Evolutionary conservation across 2,113 vertebrate species (phyloP).

Genomic region (Dasyornis broadbenti): DNA sequence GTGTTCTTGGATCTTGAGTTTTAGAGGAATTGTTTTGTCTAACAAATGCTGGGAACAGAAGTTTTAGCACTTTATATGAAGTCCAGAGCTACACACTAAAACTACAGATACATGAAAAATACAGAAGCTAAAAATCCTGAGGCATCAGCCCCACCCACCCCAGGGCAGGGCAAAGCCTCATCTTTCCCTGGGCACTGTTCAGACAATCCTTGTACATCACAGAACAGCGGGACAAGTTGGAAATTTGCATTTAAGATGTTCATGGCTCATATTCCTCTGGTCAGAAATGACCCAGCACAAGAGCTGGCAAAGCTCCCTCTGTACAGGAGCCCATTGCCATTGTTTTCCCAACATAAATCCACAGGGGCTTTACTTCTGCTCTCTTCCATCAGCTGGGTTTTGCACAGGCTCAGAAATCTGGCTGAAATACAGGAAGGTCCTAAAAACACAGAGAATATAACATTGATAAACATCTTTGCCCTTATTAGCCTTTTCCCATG

Average conservation of each 20-base stretch:
- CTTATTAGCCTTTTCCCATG: background rate
- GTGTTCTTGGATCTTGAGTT: too few species aligned
- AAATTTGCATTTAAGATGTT: background rate
- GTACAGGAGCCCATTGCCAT: rapidly evolving
- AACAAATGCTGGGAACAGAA: too few species aligned
- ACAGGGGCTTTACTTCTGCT: rapidly evolving
- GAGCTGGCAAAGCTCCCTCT: background rate
- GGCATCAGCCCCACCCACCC: too few species aligned
- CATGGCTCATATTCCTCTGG: rapidly evolving
- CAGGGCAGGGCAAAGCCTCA: background rate
- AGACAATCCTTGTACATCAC: background rate
- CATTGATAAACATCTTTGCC: background rate
- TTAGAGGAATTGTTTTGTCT: too few species aligned
- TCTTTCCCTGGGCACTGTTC: background rate
- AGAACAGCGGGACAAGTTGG: background rate
- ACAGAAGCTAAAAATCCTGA: too few species aligned
- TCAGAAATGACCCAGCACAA: background rate
- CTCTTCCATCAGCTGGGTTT: background rate
- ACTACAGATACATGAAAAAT: too few species aligned
- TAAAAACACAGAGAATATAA: background rate
- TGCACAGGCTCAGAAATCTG: background rate
- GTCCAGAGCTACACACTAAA: too few species aligned
- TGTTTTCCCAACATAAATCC: rapidly evolving
- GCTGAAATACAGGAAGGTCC: rapidly evolving
- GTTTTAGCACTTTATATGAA: too few species aligned